Evolutionary conservation across 2,888 invertebrate genomes (phyloP).

Genomic region (Nemotelus pantherinus): DNA sequence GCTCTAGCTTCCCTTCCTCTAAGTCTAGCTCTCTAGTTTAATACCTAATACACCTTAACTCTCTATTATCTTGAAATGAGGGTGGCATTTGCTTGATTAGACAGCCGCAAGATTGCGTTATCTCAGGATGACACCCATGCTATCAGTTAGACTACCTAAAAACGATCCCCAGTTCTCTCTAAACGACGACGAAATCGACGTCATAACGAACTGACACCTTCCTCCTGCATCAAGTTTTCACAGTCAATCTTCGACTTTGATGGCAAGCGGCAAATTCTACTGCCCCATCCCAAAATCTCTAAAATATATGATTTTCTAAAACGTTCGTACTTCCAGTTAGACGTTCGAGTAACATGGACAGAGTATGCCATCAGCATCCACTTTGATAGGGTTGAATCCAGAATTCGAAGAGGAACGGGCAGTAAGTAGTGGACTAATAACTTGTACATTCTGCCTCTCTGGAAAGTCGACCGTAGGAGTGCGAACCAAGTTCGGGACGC

Average conservation of each 20-base stretch:
- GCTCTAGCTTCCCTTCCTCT: too few species aligned
- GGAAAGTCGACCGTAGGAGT: slow-evolving; percentile 17
- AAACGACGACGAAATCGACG: background rate
- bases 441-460: slow-evolving; percentile 22
- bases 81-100: slow-evolving; percentile 8
- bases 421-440: slow-evolving; percentile 41
- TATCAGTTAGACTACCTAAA: too few species aligned
- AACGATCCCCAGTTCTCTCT: too few species aligned
- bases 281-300: slow-evolving; percentile 14
- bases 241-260: background rate
- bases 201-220: slow-evolving; percentile 21
- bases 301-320: slow-evolving; percentile 50
- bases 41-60: too few species aligned
- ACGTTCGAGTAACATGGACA: slow-evolving; percentile 21
- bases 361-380: background rate
- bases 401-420: slow-evolving; percentile 2
- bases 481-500: background rate
- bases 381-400: slow-evolving; percentile 13
- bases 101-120: background rate
- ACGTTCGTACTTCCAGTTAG: slow-evolving; percentile 46
- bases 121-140: too few species aligned
- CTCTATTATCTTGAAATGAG: background rate
- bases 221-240: background rate
- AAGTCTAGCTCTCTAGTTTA: too few species aligned
- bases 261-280: slow-evolving; percentile 44